These are phyloP conservation scores for Salvelinus namaycush DNA, from an alignment of 2,113 vertebrate genomes.

Conservation along the genomic window DNA sequence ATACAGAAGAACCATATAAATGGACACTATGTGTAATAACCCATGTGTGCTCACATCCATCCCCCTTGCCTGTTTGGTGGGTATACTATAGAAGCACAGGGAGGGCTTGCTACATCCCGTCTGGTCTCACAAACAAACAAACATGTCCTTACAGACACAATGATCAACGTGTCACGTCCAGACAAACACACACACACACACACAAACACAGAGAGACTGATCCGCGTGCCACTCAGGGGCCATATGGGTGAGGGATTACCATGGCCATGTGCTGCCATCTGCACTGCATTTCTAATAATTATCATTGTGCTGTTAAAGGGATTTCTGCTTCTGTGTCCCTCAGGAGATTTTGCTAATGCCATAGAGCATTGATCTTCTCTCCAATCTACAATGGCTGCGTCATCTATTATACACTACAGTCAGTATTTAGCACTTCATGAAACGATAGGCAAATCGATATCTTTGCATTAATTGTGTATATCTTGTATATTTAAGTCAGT, in stretches of 20 bases:
- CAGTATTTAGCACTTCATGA: too few species aligned
- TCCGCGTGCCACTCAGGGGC: not conserved
- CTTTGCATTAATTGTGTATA: too few species aligned
- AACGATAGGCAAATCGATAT: too few species aligned
- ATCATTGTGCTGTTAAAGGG: constrained; percentile 2
- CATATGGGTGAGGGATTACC: constrained; percentile 49
- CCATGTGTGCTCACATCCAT: too few species aligned
- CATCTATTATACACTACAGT: too few species aligned
- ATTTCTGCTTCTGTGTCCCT: constrained; percentile 11
- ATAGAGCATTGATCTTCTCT: too few species aligned
- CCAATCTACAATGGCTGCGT: too few species aligned
- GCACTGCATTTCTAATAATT: constrained; percentile 11
- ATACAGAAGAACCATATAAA: too few species aligned
- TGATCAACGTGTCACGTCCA: not conserved
- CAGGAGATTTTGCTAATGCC: not conserved
- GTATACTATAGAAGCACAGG: too few species aligned
- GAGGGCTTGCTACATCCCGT: not conserved
- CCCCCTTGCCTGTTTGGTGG: too few species aligned
- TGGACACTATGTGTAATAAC: too few species aligned
- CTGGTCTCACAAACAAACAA: not conserved
- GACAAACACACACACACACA: not conserved
- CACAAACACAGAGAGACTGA: not conserved
- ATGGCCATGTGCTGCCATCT: constrained; percentile 33
- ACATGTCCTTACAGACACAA: not conserved
- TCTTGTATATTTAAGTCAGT: too few species aligned